Evolutionary conservation across 2,797 vertebrate genomes (phyloP).

Genomic region (Limnodromus scolopaceus): DNA sequence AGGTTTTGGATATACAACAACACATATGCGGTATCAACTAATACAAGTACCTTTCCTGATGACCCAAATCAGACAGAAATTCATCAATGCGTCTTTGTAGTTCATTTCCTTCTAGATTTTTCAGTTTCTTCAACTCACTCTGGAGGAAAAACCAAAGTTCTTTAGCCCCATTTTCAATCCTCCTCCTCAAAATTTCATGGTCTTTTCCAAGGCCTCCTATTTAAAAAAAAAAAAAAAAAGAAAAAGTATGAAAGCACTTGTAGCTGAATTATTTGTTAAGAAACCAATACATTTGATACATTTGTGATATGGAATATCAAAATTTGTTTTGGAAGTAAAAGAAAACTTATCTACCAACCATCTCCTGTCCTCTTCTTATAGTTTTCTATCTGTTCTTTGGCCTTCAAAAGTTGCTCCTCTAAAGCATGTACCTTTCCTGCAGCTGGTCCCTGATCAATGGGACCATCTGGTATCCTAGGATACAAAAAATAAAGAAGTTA

Average conservation of each 20-base stretch:
- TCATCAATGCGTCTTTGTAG: slow-evolving; percentile 89
- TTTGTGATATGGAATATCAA: background rate
- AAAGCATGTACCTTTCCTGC: slow-evolving; percentile 90
- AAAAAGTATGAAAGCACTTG: background rate
- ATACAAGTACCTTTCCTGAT: slow-evolving; percentile 91
- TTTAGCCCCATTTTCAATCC: slow-evolving; percentile 94
- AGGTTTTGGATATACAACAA: background rate
- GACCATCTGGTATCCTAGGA: slow-evolving; percentile 94
- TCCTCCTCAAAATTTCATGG: slow-evolving; percentile 92
- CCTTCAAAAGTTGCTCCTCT: slow-evolving; percentile 94
- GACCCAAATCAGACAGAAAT: slow-evolving; percentile 93
- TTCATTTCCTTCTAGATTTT: slow-evolving; percentile 85
- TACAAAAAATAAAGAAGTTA: slow-evolving; percentile 46
- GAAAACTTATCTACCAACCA: slow-evolving; percentile 79
- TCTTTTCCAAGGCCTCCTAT: slow-evolving; percentile 86
- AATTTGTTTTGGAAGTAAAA: background rate
- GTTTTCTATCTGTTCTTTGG: slow-evolving; percentile 97
- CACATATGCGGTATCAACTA: background rate
- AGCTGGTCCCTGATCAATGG: slow-evolving; percentile 88
- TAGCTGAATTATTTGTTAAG: background rate
- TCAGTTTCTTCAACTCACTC: slow-evolving; percentile 94
- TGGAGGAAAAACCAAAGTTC: slow-evolving; percentile 98
- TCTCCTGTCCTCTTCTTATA: slow-evolving; percentile 92
- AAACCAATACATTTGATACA: slow-evolving; percentile 2
- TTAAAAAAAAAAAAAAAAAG: background rate